These are phyloP conservation scores for Cremastobaeus sp. DNA, from an alignment of 2,888 invertebrate genomes.

Conservation along the genomic window DNA sequence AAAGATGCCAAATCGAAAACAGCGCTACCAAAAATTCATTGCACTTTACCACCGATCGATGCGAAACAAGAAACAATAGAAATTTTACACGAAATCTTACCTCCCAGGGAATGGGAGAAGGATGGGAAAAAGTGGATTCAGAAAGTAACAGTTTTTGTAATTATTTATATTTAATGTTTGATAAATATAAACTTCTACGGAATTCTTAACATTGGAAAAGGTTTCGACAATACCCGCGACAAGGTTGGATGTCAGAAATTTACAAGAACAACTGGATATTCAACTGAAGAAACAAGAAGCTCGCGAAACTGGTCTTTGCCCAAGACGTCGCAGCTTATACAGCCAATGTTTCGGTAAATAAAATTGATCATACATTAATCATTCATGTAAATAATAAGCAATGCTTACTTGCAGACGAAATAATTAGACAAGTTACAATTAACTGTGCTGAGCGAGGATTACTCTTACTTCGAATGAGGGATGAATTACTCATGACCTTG, in stretches of 20 bases:
- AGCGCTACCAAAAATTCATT: conserved; percentile 70
- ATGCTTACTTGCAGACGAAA: conserved; percentile 81
- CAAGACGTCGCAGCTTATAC: conserved; percentile 94
- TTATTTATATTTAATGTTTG: neutral
- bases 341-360: conserved; percentile 93
- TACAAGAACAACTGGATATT: conserved; percentile 97
- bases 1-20: conserved; percentile 72
- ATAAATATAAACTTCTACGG: neutral
- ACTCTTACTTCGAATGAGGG: conserved; percentile 93
- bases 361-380: neutral
- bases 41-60: conserved; percentile 81
- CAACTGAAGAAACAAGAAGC: conserved; percentile 94
- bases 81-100: conserved; percentile 94
- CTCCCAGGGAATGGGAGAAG: conserved; percentile 97
- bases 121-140: conserved; percentile 95
- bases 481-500: conserved; percentile 97
- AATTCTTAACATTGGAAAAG: conserved; percentile 72
- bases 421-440: conserved; percentile 96
- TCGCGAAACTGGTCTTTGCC: conserved; percentile 97
- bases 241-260: conserved; percentile 94
- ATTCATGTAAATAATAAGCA: neutral
- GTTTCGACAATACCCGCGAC: conserved; percentile 98
- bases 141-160: conserved; percentile 81
- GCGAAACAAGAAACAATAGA: conserved; percentile 91
- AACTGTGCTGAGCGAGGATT: conserved; percentile 98